These are phyloP conservation scores for Etia nguti DNA, from an alignment of 2,113 vertebrate genomes.

Conservation along the genomic window DNA sequence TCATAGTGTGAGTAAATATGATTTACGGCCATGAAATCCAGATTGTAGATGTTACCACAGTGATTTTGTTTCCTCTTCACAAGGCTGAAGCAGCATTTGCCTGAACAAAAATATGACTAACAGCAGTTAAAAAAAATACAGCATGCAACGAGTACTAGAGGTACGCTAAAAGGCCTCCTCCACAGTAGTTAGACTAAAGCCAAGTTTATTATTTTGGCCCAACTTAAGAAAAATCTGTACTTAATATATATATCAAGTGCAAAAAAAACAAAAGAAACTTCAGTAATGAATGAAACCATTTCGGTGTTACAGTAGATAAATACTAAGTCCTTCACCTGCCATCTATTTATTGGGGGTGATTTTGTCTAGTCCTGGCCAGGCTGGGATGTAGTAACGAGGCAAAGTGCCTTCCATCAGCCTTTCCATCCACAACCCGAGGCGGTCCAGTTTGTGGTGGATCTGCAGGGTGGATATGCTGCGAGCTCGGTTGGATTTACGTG, in stretches of 20 bases:
- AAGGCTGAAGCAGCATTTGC: constrained; percentile 5
- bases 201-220: background rate
- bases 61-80: constrained; percentile 31
- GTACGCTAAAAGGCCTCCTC: background rate
- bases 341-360: constrained; percentile 69
- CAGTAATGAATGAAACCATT: background rate
- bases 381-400: constrained; percentile 89
- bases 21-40: background rate
- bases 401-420: constrained; percentile 90
- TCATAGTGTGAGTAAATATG: background rate
- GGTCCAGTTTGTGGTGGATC: constrained; percentile 88
- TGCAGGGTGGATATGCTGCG: constrained; percentile 77
- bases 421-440: constrained; percentile 95
- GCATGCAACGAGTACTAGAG: constrained; percentile 20
- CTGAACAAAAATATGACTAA: background rate
- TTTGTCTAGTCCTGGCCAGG: constrained; percentile 87
- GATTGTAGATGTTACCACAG: constrained; percentile 34
- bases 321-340: background rate
- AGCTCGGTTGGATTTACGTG: constrained; percentile 58
- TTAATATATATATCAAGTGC: constrained; percentile 21
- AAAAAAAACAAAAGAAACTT: background rate
- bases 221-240: background rate
- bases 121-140: background rate
- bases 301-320: background rate
- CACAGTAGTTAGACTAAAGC: constrained; percentile 7